Percentiles rank a stretch among this genome's conserved stretches.
Evolutionary conservation across 2,113 vertebrate genomes (phyloP).

Genomic region (Protobothrops flavoviridis): DNA sequence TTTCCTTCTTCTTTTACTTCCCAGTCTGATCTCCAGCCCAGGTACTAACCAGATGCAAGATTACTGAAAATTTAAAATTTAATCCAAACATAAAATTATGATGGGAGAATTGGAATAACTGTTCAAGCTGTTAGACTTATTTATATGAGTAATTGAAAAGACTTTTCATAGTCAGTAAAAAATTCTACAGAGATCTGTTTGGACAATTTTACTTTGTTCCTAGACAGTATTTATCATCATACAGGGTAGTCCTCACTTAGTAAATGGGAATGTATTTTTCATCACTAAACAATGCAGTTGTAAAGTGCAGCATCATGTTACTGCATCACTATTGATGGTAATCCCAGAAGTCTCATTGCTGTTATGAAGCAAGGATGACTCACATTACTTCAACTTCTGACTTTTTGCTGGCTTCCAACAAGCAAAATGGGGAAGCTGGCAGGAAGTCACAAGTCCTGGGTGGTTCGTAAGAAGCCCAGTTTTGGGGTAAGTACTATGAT

Average conservation of each 20-base stretch:
- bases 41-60: neutral
- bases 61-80: neutral
- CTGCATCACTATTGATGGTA: neutral
- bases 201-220: neutral
- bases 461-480: neutral
- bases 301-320: neutral
- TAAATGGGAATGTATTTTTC: neutral
- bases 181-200: neutral
- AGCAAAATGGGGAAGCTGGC: neutral
- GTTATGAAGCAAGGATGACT: neutral
- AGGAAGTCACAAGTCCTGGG: neutral
- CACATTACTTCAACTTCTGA: neutral
- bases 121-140: neutral
- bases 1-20: neutral
- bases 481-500: neutral
- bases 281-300: neutral
- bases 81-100: neutral
- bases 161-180: neutral
- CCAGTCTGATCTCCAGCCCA: neutral
- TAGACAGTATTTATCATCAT: neutral
- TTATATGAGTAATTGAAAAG: neutral
- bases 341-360: neutral
- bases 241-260: neutral
- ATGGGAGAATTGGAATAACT: neutral
- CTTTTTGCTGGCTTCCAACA: neutral